Evolutionary conservation across 2,113 vertebrate genomes (phyloP).

Genomic region (Gymnarchus niloticus): DNA sequence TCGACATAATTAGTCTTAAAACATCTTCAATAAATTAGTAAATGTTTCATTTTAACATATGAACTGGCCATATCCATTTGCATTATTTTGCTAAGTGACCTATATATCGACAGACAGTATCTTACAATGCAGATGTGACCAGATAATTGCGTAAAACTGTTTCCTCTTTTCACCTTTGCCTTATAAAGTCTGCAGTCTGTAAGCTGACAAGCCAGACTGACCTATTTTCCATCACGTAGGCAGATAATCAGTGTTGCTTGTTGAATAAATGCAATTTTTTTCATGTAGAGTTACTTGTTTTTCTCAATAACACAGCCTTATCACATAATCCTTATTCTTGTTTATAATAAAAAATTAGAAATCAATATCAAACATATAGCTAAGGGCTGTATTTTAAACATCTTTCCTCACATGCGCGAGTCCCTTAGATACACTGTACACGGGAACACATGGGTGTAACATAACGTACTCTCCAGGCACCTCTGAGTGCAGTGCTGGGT

Average conservation of each 20-base stretch:
- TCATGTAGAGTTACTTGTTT: background rate
- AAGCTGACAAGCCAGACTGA: background rate
- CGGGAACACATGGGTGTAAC: background rate
- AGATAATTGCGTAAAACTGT: background rate
- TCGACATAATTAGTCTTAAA: background rate
- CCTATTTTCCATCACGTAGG: slow-evolving; percentile 5
- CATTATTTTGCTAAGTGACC: background rate
- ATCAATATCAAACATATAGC: background rate
- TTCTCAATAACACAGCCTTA: background rate
- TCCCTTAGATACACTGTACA: background rate
- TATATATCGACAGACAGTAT: background rate
- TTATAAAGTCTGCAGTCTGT: background rate
- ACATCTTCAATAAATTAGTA: background rate
- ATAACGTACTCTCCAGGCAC: background rate
- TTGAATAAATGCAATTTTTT: background rate
- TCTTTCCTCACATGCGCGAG: background rate
- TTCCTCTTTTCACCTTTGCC: background rate
- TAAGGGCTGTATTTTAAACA: background rate
- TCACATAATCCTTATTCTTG: background rate
- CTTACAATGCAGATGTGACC: background rate
- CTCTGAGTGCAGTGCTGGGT: background rate
- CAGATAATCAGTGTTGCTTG: background rate
- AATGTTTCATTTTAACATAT: background rate
- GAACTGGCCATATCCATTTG: background rate
- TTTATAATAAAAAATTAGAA: background rate